Base-by-base conservation (phyloP, 2,797 vertebrate species). In the Columba guinea region DNA sequence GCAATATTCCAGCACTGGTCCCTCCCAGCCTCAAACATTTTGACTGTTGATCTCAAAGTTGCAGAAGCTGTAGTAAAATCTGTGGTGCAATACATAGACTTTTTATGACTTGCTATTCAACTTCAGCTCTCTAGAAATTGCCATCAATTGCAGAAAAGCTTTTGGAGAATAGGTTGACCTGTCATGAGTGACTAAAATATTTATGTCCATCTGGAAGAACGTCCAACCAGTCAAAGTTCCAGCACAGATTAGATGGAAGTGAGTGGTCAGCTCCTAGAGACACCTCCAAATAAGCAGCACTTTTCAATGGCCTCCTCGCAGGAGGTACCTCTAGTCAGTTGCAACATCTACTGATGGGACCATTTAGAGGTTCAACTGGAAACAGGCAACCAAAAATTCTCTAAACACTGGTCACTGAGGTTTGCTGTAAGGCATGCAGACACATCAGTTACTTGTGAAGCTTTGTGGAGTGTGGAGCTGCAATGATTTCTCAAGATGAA, bases 401-500 rank as follows among this genome's bases (percentile, higher is more conserved):
- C 64, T 30, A 77, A 77, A 68, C 77, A 41, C 23, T 27, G 37
- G 44, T 59, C 51, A 69, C 52, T 73, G 19, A 73, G 39, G 35
- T 67, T 89, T 78, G 46, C 69, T 84, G 52, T 41, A 48, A 87
- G 53, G 75, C 89, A 94, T 1, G 0, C 11, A 68, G 52, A 51
- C 12, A 22, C 46, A 65, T 53, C 7, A 65, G 69, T 70, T 74
- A 55, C 46, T 81, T 28, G 8, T 55, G 76, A 94, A 91, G 41
- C 51, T 89, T 80, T 60, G 77, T 3, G 8, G n/a, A 71, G 32
- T 15, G 71, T 1, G 11, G 34, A 84, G 87, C 77, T 53, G 93
- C 12, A 71, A 49, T 23, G 35, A 71, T 81, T 85, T 93, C 69
- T 74, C 69, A 91, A 87, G 91, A 80, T 60, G 23, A 91, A 94